phyloP scores from a whole-genome alignment of 2,797 vertebrate genomes.

The Sebastes hubbsi region DNA sequence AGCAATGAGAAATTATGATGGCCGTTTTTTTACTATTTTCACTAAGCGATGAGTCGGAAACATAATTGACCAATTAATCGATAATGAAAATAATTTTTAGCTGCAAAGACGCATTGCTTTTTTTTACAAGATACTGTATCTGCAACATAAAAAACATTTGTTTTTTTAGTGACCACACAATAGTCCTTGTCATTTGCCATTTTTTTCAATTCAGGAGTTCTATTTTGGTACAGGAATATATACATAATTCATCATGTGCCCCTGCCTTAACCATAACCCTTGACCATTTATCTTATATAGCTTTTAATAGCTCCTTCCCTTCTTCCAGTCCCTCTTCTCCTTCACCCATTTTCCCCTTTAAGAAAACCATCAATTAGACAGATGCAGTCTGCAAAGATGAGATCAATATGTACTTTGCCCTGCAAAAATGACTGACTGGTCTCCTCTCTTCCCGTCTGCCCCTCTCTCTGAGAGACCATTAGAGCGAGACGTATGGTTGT shows the following conservation, averaged over 20 bases:
- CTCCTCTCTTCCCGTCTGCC: conserved; percentile 1
- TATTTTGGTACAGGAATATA: not conserved
- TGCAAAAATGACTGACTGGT: conserved; percentile 2
- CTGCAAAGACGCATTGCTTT: not conserved
- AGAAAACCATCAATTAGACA: conserved; percentile 40
- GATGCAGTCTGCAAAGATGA: conserved; percentile 15
- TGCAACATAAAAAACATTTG: not conserved
- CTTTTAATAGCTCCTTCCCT: not conserved
- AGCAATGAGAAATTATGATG: not conserved
- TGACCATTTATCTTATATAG: not conserved
- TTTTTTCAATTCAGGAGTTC: not conserved
- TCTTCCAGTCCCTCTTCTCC: not conserved
- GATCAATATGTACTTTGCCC: conserved; percentile 44
- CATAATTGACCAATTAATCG: not conserved
- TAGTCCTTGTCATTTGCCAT: not conserved
- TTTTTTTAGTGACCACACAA: not conserved
- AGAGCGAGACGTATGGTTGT: conserved; percentile 26
- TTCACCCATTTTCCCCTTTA: conserved; percentile 2
- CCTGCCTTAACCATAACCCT: not conserved
- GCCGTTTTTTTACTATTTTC: not conserved
- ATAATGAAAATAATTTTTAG: not conserved
- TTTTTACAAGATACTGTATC: not conserved
- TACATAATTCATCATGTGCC: not conserved
- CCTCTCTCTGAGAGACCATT: conserved; percentile 26
- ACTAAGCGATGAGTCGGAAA: not conserved